These are phyloP conservation scores for Sebastes hubbsi DNA, from an alignment of 2,797 vertebrate genomes.

Conservation along the genomic window DNA sequence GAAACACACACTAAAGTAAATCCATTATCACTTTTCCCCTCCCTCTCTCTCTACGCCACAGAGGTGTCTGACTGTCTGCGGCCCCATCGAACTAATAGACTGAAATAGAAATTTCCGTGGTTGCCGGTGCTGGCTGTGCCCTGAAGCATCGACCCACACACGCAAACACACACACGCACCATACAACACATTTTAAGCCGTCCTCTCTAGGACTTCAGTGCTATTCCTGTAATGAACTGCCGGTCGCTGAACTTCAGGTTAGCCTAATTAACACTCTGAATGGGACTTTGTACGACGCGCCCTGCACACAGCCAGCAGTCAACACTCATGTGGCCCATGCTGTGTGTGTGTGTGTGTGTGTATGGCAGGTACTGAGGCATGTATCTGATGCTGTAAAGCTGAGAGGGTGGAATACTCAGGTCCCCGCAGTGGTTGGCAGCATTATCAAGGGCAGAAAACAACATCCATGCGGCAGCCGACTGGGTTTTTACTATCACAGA, in stretches of 20 bases:
- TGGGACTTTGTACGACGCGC: slow-evolving; percentile 62
- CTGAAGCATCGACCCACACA: not conserved
- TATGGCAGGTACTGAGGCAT: not conserved
- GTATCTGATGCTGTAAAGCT: slow-evolving; percentile 29
- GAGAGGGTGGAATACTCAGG: slow-evolving; percentile 5
- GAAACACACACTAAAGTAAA: slow-evolving; percentile 66
- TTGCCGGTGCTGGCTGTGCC: slow-evolving; percentile 18
- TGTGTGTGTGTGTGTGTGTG: slow-evolving; percentile 18
- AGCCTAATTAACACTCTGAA: slow-evolving; percentile 49
- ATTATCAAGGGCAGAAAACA: slow-evolving; percentile 46
- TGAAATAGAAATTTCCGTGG: slow-evolving; percentile 53
- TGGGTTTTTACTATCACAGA: slow-evolving; percentile 57
- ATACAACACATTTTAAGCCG: not conserved
- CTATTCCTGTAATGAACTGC: slow-evolving; percentile 43
- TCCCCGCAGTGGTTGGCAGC: not conserved
- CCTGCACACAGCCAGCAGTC: slow-evolving; percentile 27
- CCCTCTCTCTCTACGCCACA: slow-evolving; percentile 26
- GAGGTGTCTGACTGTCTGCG: slow-evolving; percentile 64
- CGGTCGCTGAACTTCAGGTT: slow-evolving; percentile 52
- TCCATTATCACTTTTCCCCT: slow-evolving; percentile 61
- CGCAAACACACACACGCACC: not conserved
- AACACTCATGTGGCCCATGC: slow-evolving; percentile 25
- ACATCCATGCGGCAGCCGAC: slow-evolving; percentile 30
- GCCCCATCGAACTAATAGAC: slow-evolving; percentile 48
- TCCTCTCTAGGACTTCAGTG: slow-evolving; percentile 13